A percentile compares a stretch with the other conserved stretches of the same genome.
Evolutionary conservation across 1,140 invertebrate genomes (phyloP).

Genomic region (Drosophila gunungcola): DNA sequence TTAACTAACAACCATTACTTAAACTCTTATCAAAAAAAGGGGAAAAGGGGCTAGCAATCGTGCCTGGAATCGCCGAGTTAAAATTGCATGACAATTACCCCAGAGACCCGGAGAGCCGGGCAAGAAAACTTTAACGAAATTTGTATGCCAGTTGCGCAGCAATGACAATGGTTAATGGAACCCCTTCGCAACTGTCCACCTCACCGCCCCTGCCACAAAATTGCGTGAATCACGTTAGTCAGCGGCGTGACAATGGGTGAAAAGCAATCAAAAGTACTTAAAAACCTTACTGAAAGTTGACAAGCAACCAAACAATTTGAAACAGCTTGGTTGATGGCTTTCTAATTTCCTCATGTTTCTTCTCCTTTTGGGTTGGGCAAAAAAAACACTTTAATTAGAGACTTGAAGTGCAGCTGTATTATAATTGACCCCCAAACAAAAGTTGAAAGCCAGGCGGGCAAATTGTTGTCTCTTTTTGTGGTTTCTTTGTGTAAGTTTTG

Average conservation of each 20-base stretch:
- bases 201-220: constrained; percentile 6
- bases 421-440: constrained; percentile 51
- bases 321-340: constrained; percentile 46
- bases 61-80: constrained; percentile 44
- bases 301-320: constrained; percentile 33
- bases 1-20: constrained; percentile 10
- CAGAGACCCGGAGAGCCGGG: constrained; percentile 40
- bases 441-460: constrained; percentile 2
- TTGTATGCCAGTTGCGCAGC: constrained; percentile 56
- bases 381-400: constrained; percentile 39
- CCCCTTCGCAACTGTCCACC: constrained; percentile 1
- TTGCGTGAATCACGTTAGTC: constrained; percentile 61
- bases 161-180: constrained; percentile 51
- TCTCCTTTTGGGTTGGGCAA: neutral
- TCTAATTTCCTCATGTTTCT: constrained; percentile 49
- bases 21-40: constrained; percentile 38
- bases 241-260: constrained; percentile 38
- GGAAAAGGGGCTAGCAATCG: constrained; percentile 7
- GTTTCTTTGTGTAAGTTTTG: neutral
- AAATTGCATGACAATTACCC: constrained; percentile 59
- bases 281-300: constrained; percentile 33
- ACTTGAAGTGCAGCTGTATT: constrained; percentile 40
- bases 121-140: constrained; percentile 46
- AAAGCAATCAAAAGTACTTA: constrained; percentile 50
- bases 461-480: constrained; percentile 15